Evolutionary conservation across 2,797 vertebrate species (phyloP).

Genomic region (Phylloscopus collybita): DNA sequence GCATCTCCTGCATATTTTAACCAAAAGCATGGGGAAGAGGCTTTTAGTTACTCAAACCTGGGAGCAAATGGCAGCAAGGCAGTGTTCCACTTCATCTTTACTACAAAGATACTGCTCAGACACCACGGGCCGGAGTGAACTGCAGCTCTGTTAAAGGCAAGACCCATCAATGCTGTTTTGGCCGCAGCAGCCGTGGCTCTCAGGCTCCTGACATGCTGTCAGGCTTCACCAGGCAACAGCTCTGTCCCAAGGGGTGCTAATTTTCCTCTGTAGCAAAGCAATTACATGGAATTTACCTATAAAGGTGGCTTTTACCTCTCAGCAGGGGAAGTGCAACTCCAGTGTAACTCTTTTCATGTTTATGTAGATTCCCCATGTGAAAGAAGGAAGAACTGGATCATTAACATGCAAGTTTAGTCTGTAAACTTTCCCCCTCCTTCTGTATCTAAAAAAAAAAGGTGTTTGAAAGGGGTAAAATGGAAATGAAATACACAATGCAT

Average conservation of each 20-base stretch:
- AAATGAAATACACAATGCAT: not conserved
- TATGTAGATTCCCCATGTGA: not conserved
- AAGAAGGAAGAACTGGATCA: not conserved
- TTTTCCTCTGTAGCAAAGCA: not conserved
- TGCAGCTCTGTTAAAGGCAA: not conserved
- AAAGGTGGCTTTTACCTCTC: not conserved
- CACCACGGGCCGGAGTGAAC: rapidly evolving
- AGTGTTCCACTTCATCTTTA: not conserved
- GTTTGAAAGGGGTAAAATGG: not conserved
- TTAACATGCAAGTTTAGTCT: not conserved
- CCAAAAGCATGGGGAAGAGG: not conserved
- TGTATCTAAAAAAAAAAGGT: not conserved
- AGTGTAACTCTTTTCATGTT: not conserved
- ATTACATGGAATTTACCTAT: not conserved
- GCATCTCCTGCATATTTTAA: not conserved
- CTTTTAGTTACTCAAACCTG: not conserved
- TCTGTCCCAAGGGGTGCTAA: not conserved
- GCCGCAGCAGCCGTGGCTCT: rapidly evolving
- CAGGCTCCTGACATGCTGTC: not conserved
- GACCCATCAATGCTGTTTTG: not conserved
- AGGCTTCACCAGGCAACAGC: not conserved
- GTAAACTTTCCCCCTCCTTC: not conserved
- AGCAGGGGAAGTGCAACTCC: not conserved
- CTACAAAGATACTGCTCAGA: not conserved
- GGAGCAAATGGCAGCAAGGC: not conserved